phyloP scores from a whole-genome alignment of 2,888 invertebrate species.

The Unio pictorum region DNA sequence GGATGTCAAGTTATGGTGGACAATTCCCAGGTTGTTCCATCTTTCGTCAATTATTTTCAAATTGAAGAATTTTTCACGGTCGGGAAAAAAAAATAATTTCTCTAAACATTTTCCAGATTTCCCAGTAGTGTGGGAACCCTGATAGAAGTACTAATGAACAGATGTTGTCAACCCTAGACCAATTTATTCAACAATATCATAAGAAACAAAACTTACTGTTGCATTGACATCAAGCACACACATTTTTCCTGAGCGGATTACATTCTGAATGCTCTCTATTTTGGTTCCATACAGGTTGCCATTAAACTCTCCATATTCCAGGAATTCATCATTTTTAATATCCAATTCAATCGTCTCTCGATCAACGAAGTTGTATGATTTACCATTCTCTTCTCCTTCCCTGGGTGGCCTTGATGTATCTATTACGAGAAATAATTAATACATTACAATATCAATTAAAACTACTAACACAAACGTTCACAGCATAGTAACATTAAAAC shows the following conservation, averaged over 20 bases:
- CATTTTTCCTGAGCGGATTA: slow-evolving; percentile 95
- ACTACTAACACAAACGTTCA: no score
- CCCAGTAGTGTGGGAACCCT: no score
- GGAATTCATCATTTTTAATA: slow-evolving; percentile 92
- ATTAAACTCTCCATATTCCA: slow-evolving; percentile 98
- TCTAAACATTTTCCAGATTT: no score
- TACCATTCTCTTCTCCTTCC: slow-evolving; percentile 95
- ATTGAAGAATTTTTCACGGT: no score
- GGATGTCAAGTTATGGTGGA: no score
- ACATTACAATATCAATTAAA: no score
- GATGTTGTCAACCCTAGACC: no score
- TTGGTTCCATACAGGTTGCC: slow-evolving; percentile 97
- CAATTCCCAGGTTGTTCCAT: no score
- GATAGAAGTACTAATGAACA: neutral
- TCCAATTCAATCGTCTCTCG: slow-evolving; percentile 95
- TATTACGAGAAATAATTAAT: slow-evolving; percentile 69
- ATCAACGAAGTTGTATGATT: slow-evolving; percentile 97
- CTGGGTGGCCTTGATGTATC: slow-evolving; percentile 95
- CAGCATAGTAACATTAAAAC: no score
- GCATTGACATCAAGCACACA: slow-evolving; percentile 98
- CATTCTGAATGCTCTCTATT: slow-evolving; percentile 92
- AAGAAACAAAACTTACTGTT: slow-evolving; percentile 63
- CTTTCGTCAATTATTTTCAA: no score
- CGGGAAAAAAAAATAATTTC: no score
- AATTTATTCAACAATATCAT: neutral